A percentile compares a stretch with the other conserved stretches of the same genome.
phyloP scores from a whole-genome alignment of 2,113 vertebrate genomes.

The Agelaius phoeniceus region DNA sequence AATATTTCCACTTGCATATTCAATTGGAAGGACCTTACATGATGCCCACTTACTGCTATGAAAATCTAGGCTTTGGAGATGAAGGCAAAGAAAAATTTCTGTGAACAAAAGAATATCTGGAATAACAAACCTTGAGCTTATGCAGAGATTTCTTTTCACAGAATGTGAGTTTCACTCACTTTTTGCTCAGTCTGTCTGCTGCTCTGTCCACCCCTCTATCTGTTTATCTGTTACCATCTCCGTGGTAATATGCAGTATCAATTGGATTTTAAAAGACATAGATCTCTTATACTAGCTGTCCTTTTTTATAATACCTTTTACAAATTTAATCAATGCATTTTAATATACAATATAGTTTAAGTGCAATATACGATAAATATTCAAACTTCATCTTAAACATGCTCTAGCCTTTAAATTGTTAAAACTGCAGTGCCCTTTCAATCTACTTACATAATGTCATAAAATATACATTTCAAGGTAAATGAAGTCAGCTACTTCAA shows the following conservation, averaged over 20 bases:
- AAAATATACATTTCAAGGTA: slow-evolving; percentile 88
- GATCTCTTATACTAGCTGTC: slow-evolving; percentile 81
- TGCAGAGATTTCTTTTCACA: slow-evolving; percentile 26
- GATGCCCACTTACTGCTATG: slow-evolving; percentile 45
- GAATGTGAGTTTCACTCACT: slow-evolving; percentile 48
- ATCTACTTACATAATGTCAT: slow-evolving; percentile 88
- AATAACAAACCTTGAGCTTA: slow-evolving; percentile 16
- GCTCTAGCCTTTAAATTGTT: slow-evolving; percentile 83
- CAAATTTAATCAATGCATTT: slow-evolving; percentile 84
- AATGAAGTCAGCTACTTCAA: slow-evolving; percentile 86
- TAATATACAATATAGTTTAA: slow-evolving; percentile 83
- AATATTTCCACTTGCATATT: slow-evolving; percentile 68
- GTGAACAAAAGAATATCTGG: slow-evolving; percentile 56
- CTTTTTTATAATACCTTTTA: slow-evolving; percentile 82
- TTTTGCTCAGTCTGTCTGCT: slow-evolving; percentile 48
- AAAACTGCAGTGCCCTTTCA: slow-evolving; percentile 83
- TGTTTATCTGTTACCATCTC: slow-evolving; percentile 44
- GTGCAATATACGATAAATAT: slow-evolving; percentile 83
- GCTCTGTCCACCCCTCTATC: slow-evolving; percentile 11
- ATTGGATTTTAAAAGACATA: slow-evolving; percentile 75
- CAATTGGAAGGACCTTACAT: slow-evolving; percentile 44
- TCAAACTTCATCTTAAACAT: slow-evolving; percentile 79
- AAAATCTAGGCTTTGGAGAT: slow-evolving; percentile 14
- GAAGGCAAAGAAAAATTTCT: slow-evolving; percentile 58
- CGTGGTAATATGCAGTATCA: slow-evolving; percentile 60